Percentiles rank a stretch among this genome's conserved stretches.
These are phyloP conservation scores for Rhagologus leucostigma DNA, from an alignment of 2,113 vertebrate genomes.

Conservation along the genomic window DNA sequence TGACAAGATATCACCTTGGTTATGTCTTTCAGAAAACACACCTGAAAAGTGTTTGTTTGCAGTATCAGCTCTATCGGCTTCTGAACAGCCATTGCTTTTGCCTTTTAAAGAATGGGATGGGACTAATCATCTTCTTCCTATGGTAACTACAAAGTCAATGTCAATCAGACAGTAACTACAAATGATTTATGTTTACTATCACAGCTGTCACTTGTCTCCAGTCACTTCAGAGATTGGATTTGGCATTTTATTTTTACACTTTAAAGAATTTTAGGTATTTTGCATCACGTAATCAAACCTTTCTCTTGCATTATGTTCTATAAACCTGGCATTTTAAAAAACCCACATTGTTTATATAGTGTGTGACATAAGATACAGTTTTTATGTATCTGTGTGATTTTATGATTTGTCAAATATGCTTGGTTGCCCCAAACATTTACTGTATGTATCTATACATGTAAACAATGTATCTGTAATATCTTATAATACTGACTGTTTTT, in stretches of 20 bases:
- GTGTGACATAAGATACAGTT: background rate
- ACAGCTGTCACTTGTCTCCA: background rate
- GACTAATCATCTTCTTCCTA: slow-evolving; percentile 70
- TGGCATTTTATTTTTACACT: background rate
- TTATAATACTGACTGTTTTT: background rate
- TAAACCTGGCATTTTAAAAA: background rate
- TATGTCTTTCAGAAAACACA: slow-evolving; percentile 73
- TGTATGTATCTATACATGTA: background rate
- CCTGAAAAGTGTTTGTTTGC: slow-evolving; percentile 55
- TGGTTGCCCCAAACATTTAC: background rate
- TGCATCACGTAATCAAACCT: background rate
- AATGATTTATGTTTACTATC: background rate
- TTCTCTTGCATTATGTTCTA: background rate
- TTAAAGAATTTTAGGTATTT: background rate
- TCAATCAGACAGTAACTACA: background rate
- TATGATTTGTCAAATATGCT: background rate
- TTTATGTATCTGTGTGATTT: background rate
- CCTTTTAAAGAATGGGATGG: slow-evolving; percentile 56
- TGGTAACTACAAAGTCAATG: slow-evolving; percentile 63
- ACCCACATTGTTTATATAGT: background rate
- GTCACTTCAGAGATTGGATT: background rate
- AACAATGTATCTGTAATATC: background rate
- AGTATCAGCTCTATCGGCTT: slow-evolving; percentile 49
- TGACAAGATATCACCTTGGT: background rate
- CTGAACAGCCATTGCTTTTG: slow-evolving; percentile 60